These are phyloP conservation scores for Caprella mutica DNA, from an alignment of 2,888 invertebrate genomes.

Conservation along the genomic window DNA sequence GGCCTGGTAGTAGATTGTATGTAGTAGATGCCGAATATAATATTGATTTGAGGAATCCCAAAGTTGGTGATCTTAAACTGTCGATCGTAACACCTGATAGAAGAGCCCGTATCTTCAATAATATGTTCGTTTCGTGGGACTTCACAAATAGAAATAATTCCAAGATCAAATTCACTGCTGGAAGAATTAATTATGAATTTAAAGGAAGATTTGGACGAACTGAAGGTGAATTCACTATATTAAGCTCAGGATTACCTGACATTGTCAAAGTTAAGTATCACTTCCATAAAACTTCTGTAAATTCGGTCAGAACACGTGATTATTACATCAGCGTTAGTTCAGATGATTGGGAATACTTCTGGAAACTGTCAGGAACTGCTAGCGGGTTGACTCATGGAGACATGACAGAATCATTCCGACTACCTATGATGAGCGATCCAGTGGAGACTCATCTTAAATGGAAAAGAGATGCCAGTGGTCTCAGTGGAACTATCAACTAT, in stretches of 20 bases:
- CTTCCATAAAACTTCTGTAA: background rate
- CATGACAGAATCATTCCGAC: constrained; percentile 15
- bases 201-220: constrained; percentile 14
- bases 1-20: constrained; percentile 9
- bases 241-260: no score
- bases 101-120: constrained; percentile 9
- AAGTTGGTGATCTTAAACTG: constrained; percentile 17
- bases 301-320: constrained; percentile 10
- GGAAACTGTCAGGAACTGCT: constrained; percentile 20
- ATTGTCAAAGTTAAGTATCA: background rate
- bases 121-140: constrained; percentile 25
- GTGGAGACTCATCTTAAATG: constrained; percentile 15
- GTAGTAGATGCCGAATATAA: constrained; percentile 15
- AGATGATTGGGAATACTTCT: constrained; percentile 10
- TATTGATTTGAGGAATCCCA: background rate
- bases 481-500: constrained; percentile 14
- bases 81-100: constrained; percentile 14
- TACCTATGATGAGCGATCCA: constrained; percentile 8
- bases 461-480: constrained; percentile 11
- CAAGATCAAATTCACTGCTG: constrained; percentile 7
- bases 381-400: constrained; percentile 9
- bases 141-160: constrained; percentile 5
- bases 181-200: constrained; percentile 12
- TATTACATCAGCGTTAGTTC: constrained; percentile 23
- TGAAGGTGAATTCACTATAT: constrained; percentile 7